These are phyloP conservation scores for Gibbula magus DNA, from an alignment of 2,888 invertebrate species.

Conservation along the genomic window DNA sequence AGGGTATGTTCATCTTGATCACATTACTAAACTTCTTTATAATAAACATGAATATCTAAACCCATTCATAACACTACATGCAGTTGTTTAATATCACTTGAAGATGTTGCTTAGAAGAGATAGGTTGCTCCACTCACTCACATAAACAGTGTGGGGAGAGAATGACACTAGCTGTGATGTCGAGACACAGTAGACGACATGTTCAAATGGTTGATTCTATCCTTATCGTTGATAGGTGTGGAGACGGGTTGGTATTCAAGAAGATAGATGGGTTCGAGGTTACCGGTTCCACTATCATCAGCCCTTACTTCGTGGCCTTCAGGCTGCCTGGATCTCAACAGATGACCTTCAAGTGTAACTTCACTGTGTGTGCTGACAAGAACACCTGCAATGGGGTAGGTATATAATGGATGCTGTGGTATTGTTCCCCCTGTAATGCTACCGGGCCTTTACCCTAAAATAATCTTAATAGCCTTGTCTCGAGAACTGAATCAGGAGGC, in stretches of 20 bases:
- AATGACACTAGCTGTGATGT: no score
- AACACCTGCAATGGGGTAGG: constrained; percentile 19
- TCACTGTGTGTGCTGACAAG: background rate
- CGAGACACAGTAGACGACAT: no score
- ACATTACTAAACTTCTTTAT: background rate
- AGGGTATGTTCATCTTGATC: background rate
- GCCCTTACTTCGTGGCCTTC: constrained; percentile 21
- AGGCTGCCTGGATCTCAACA: background rate
- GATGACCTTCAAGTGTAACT: constrained; percentile 24
- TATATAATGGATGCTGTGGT: no score
- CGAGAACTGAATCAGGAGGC: no score
- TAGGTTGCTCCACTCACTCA: no score
- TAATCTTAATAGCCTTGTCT: no score
- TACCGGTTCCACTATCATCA: background rate
- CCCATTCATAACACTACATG: background rate
- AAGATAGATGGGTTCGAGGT: background rate
- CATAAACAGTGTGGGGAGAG: no score
- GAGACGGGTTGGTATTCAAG: constrained; percentile 19
- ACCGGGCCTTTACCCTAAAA: no score
- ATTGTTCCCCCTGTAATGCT: no score
- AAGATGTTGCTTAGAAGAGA: no score
- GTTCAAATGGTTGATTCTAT: no score
- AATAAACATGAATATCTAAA: background rate
- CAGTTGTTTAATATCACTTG: no score
- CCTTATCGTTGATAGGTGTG: background rate